Base-by-base conservation (phyloP, 2,113 vertebrate species). In the Corvus cornix region DNA sequence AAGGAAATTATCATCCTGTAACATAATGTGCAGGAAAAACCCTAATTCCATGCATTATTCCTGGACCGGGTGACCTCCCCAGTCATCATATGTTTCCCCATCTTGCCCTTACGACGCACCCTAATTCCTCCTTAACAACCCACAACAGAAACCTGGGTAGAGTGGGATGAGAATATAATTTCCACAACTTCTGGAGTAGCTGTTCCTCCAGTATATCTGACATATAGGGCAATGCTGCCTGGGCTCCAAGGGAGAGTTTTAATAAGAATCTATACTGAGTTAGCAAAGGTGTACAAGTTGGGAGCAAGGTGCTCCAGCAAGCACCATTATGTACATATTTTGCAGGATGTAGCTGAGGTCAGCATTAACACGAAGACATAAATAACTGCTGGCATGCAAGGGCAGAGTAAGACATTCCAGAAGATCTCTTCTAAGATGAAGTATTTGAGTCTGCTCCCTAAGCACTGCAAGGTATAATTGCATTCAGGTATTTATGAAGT, bases 361-460 rank as follows among this genome's bases (percentile, higher is more conserved):
- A 81, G 30, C 48, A 58, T 58, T 83, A 85, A 62, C n/a, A 30
- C 11, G 5, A 46, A 86, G 75, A 77, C 35, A 46, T 69, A 75
- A 48, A 80, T 80, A 89, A 84, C 56, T 56, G 10, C 35, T 88
- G 49, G 72, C 59, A 55, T 33, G 39, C 79, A 89, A 86, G 75
- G 44, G 80, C 48, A 88, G 53, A 93, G 51, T 43, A 80, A 85
- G 84, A 62, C 76, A 92, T 90, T 95, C 82, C 58, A 90, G 74
- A 80, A 69, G 28, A 85, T 87, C 41, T 94, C 53, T 64, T 91
- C 49, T 73, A 60, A 92, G 64, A 51, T 44, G 28, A 90, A 83
- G 39, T 20, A 81, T 77, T 84, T 93, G 59, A 88, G 70, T 69
- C 41, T 43, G 22, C 43, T 93, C 33, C 67, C 81, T 64, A 70